phyloP scores from a whole-genome alignment of 1,140 invertebrate species.

The Dreissena rostriformis region DNA sequence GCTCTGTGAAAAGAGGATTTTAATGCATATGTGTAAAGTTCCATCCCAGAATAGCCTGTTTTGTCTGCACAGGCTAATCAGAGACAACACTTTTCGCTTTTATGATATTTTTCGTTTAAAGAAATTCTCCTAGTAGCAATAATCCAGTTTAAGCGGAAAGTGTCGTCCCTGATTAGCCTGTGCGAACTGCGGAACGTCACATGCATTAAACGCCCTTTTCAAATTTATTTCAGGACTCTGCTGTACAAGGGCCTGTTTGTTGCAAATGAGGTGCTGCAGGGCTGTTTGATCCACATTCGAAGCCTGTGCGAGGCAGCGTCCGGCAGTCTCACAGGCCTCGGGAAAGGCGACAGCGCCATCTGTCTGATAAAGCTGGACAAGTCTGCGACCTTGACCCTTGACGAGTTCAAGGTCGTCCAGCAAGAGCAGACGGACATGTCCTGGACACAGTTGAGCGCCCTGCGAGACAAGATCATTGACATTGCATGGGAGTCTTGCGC shows the following conservation, averaged over 20 bases:
- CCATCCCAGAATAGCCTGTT: no score
- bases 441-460: conserved; percentile 67
- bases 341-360: conserved; percentile 69
- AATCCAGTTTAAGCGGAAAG: no score
- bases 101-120: no score
- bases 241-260: conserved; percentile 76
- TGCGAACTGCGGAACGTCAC: no score
- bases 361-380: conserved; percentile 73
- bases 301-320: conserved; percentile 77
- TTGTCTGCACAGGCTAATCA: no score
- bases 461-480: conserved; percentile 76
- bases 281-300: conserved; percentile 77
- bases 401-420: conserved; percentile 76
- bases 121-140: no score
- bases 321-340: conserved; percentile 71
- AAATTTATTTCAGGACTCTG: conserved; percentile 63
- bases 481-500: conserved; percentile 80
- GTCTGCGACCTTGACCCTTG: conserved; percentile 69
- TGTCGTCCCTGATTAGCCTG: no score
- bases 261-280: conserved; percentile 80
- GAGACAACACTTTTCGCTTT: no score
- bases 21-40: no score
- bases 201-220: no score
- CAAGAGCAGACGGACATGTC: conserved; percentile 67
- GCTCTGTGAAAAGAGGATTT: no score